Percentiles rank a stretch among this genome's conserved stretches.
phyloP scores from a whole-genome alignment of 1,140 invertebrate species.

The Condylostylus longicornis region DNA sequence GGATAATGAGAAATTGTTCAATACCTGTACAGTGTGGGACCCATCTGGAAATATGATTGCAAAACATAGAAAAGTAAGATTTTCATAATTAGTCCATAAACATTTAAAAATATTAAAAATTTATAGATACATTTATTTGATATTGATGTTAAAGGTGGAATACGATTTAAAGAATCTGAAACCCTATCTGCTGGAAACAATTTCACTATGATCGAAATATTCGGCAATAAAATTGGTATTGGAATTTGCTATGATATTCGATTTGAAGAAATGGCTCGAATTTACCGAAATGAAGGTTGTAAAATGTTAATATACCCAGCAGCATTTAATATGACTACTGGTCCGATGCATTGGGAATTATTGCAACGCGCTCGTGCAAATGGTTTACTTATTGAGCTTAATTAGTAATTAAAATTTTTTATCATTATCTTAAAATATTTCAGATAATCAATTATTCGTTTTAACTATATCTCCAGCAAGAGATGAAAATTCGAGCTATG shows the following conservation, averaged over 20 bases:
- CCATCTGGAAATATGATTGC: slow-evolving; percentile 58
- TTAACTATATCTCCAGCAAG: slow-evolving; percentile 63
- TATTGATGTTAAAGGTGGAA: slow-evolving; percentile 83
- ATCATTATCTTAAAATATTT: too few species aligned
- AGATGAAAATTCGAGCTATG: slow-evolving; percentile 52
- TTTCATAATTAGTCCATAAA: slow-evolving; percentile 6
- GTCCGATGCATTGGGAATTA: slow-evolving; percentile 83
- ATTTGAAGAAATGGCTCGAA: slow-evolving; percentile 74
- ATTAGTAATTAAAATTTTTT: too few species aligned
- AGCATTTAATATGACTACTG: slow-evolving; percentile 92
- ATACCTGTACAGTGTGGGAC: slow-evolving; percentile 82
- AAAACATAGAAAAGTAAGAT: slow-evolving; percentile 52
- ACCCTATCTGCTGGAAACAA: slow-evolving; percentile 59
- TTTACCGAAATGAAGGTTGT: slow-evolving; percentile 67
- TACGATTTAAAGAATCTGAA: slow-evolving; percentile 87
- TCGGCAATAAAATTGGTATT: slow-evolving; percentile 66
- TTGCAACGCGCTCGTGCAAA: slow-evolving; percentile 63
- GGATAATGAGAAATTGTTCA: slow-evolving; percentile 53
- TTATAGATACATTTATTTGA: slow-evolving; percentile 83
- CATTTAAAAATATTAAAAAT: slow-evolving; percentile 3
- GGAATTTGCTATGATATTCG: slow-evolving; percentile 92
- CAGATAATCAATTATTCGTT: slow-evolving; percentile 74
- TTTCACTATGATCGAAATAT: slow-evolving; percentile 58
- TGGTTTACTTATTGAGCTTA: too few species aligned
- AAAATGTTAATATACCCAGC: slow-evolving; percentile 79